Percentiles rank a stretch among this genome's conserved stretches.
These are phyloP conservation scores for Campoplex capitator DNA, from an alignment of 2,888 invertebrate genomes.

Conservation along the genomic window DNA sequence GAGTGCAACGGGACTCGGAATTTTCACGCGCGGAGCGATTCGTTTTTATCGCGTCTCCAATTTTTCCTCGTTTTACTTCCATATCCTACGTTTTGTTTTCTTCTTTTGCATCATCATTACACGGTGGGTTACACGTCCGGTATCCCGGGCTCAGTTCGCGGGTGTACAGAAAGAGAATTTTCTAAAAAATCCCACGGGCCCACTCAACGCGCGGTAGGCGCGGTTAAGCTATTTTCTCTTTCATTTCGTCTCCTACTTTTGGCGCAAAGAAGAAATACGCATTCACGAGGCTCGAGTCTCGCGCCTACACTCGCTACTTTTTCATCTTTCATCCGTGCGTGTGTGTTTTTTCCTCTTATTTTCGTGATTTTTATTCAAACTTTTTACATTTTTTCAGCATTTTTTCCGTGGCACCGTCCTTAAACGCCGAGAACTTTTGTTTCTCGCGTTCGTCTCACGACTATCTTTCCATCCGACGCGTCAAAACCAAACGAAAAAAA, in stretches of 20 bases:
- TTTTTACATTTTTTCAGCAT: neutral
- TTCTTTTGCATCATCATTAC: slow-evolving; percentile 38
- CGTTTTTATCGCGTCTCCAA: slow-evolving; percentile 17
- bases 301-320: slow-evolving; percentile 17
- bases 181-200: slow-evolving; percentile 38
- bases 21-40: neutral
- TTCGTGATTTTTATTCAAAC: slow-evolving; percentile 24
- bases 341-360: neutral
- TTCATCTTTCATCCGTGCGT: neutral
- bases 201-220: slow-evolving; percentile 14
- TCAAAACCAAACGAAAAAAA: no score
- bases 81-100: neutral
- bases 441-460: no score
- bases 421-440: neutral
- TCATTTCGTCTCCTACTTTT: slow-evolving; percentile 28
- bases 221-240: slow-evolving; percentile 20
- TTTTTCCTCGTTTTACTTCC: neutral
- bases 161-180: slow-evolving; percentile 44
- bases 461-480: no score
- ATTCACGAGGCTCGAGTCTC: slow-evolving; percentile 37
- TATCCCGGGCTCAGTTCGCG: neutral
- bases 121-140: neutral
- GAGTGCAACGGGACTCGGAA: slow-evolving; percentile 1
- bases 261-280: slow-evolving; percentile 12
- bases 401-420: neutral